Base-by-base conservation (phyloP, 2,888 invertebrate genomes). In the Branchellion lobata region DNA sequence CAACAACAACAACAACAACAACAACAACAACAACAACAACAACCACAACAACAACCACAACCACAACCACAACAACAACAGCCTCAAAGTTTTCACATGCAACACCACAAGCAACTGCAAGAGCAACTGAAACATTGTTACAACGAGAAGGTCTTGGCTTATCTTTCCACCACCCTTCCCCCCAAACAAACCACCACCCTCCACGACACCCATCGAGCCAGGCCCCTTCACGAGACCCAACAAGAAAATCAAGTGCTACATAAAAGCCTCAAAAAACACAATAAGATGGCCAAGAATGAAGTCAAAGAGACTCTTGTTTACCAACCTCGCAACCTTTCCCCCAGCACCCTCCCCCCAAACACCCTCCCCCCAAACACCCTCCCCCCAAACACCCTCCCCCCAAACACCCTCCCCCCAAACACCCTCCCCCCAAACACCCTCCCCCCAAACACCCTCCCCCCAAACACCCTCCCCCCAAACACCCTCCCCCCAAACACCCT, bases 41-140 rank as follows among this genome's bases (percentile, higher is more conserved):
- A 65, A 21, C 65, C 3, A 65, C 65, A 65, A 65, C 65, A 65
- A 8, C 65, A n/a, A 65, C 65, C 3, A 65, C 65, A 65, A 65
- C 65, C 3, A 21, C 65, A 65, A 5, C 8, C 3, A 29, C 65
- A 65, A 29, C n/a, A n/a, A n/a, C n/a, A n/a, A n/a, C n/a, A n/a
- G n/a, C n/a, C n/a, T n/a, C n/a, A n/a, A n/a, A n/a, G n/a, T n/a
- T n/a, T n/a, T n/a, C n/a, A n/a, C n/a, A n/a, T n/a, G n/a, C n/a
- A n/a, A n/a, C n/a, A n/a, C n/a, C 29, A 24, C 5, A 31, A 27
- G 5, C 69, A 69, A 31, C 69, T 33, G 29, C 14, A 31, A 69
- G 27, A 69, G n/a, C 5, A 8, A 3, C 8, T 5, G 27, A 69
- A 34, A n/a, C 61, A 57, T 14, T 57, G 61, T 5, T n/a, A 14